Evolutionary conservation across 2,113 vertebrate species (phyloP), one percentile per base, ranked within the genome.

Genomic region (Callocephalon fimbriatum): DNA sequence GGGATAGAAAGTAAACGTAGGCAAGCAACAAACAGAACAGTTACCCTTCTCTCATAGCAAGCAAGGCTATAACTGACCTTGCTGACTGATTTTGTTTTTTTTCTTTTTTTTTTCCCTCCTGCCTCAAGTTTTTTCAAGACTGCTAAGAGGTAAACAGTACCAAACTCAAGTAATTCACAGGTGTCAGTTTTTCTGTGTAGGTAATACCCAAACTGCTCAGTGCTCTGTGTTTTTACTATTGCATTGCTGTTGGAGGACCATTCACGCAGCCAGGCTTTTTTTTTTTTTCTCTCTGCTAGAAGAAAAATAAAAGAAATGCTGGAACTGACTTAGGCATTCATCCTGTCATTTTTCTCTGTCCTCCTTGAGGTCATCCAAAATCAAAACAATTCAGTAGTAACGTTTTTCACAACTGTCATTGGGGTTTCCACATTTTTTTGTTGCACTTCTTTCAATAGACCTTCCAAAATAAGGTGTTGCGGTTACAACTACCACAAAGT

Each of bases 1-100:
- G 53, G 20, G 61, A 23, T 38, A 45, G 59, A 71, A 92, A 67
- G 68, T 77, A 85, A 85, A 89, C 22, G 38, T 6, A 83, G 56
- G 42, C 35, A 45, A 84, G 63, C 37, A 92, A 80, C 65, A 86
- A 89, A 71, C 38, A 62, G 48, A 96, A 37, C 54, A 80, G 32
- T 74, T 1, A 0, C 32, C 45, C 44, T 83, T 72, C 59, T 90
- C 37, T 76, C 38, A 26, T 7, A 74, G 45, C 12, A 45, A 51
- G 71, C 58, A 47, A 54, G 42, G 70, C 50, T 79, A 3, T 75
- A 63, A 56, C 38, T 77, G 68, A 70, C 74, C 63, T 80, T 68
- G 20, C n/a, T 6, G 10, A 26, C 27, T 94, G 47, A 5, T 20
- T 90, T 87, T 70, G 35, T 3, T 73, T 48, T 48, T 75, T 42